Percentiles rank a stretch among this genome's conserved stretches.
Evolutionary conservation across 2,113 vertebrate genomes (phyloP).

Genomic region (Fulica atra): DNA sequence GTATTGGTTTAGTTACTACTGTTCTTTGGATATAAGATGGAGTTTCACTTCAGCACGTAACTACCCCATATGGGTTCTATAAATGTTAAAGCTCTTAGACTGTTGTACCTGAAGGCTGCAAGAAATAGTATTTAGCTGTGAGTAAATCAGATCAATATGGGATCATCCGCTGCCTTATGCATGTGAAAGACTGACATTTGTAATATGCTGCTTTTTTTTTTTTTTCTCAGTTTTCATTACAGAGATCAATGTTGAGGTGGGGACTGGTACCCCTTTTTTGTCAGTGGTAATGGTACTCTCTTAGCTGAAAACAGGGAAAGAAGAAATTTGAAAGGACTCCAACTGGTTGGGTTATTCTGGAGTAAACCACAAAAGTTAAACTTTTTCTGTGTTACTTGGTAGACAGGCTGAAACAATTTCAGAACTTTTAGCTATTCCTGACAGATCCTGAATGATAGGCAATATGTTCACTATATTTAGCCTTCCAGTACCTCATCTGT

Average conservation of each 20-base stretch:
- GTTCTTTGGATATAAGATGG: neutral
- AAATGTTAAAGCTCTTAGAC: neutral
- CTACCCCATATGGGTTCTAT: neutral
- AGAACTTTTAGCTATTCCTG: neutral
- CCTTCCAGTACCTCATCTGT: neutral
- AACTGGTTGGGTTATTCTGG: neutral
- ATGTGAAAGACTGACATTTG: neutral
- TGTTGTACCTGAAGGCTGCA: neutral
- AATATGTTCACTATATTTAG: neutral
- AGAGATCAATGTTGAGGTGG: neutral
- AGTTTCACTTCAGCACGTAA: neutral
- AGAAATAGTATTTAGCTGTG: neutral
- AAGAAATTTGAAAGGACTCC: neutral
- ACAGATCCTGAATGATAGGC: neutral
- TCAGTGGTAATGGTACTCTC: rapidly evolving
- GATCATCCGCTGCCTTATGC: neutral
- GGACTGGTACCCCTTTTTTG: neutral
- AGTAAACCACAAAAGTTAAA: neutral
- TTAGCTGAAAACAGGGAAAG: neutral
- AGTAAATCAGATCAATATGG: constrained; percentile 1
- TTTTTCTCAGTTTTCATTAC: neutral
- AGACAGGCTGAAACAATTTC: neutral
- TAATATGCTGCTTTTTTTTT: neutral
- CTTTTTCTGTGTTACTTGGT: neutral
- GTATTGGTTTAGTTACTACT: neutral